Evolutionary conservation across 53 echinoderm and acorn worm species (phyloP).

Genomic region (Mesocentrotus franciscanus): DNA sequence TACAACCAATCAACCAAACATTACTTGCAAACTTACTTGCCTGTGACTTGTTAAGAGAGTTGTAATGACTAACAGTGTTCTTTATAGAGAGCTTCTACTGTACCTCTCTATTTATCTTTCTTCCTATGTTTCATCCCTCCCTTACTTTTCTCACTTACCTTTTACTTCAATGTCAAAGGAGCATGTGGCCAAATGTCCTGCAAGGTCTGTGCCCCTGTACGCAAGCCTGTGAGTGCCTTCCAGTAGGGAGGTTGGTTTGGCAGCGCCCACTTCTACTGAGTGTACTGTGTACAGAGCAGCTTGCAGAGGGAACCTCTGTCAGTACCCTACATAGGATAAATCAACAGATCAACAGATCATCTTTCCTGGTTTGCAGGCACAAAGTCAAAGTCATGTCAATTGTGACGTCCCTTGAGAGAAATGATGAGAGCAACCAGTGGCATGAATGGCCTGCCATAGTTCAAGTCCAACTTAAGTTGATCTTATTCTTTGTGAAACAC

Average conservation of each 20-base stretch:
- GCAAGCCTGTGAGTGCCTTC: constrained; percentile 71
- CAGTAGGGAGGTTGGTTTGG: constrained; percentile 46
- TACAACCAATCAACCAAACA: too few species aligned
- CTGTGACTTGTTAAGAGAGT: too few species aligned
- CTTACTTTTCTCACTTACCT: constrained; percentile 48
- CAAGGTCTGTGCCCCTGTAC: constrained; percentile 75
- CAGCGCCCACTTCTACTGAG: constrained; percentile 48
- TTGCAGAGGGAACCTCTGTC: constrained; percentile 63
- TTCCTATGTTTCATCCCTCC: not conserved
- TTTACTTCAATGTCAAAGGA: constrained; percentile 71
- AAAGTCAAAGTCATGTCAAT: too few species aligned
- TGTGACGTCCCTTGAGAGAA: too few species aligned
- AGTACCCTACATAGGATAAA: constrained; percentile 57
- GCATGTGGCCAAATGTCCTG: constrained; percentile 75
- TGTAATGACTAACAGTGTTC: too few species aligned
- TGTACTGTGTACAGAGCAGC: constrained; percentile 63
- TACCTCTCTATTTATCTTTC: not conserved
- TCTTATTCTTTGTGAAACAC: too few species aligned
- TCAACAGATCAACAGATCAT: not conserved
- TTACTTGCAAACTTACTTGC: too few species aligned
- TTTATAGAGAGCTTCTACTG: too few species aligned
- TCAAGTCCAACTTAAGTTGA: too few species aligned
- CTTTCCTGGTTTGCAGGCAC: too few species aligned
- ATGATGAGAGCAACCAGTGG: too few species aligned
- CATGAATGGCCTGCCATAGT: too few species aligned